A percentile compares a stretch with the other conserved stretches of the same genome.
These are phyloP conservation scores for Pseudomugil tenellus DNA, from an alignment of 2,797 vertebrate species.

Conservation along the genomic window DNA sequence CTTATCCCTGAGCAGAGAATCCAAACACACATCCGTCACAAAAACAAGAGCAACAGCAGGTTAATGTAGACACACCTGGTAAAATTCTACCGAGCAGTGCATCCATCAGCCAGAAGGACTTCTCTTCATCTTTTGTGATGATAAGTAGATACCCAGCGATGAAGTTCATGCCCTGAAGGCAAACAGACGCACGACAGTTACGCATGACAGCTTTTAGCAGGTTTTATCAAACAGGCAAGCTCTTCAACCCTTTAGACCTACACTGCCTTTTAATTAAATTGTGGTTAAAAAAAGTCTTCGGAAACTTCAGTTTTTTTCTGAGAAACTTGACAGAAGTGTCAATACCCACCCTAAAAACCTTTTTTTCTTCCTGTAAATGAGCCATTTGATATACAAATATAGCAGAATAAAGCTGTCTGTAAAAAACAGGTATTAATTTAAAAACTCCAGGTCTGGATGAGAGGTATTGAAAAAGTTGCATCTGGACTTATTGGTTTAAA, in stretches of 20 bases:
- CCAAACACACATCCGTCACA: constrained; percentile 17
- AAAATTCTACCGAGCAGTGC: constrained; percentile 83
- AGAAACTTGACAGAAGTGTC: neutral
- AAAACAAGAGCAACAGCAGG: neutral
- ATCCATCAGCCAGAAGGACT: constrained; percentile 95
- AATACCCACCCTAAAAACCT: neutral
- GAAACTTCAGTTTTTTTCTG: too few species aligned
- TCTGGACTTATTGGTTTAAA: neutral
- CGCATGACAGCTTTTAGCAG: constrained; percentile 12
- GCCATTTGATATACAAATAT: neutral
- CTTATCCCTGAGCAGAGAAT: constrained; percentile 36
- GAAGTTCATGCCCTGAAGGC: constrained; percentile 95
- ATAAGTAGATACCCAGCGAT: constrained; percentile 93
- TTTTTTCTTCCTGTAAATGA: neutral
- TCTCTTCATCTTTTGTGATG: constrained; percentile 94
- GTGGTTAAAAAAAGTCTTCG: too few species aligned
- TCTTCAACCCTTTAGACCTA: neutral
- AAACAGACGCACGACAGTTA: constrained; percentile 31
- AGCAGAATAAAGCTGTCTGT: neutral
- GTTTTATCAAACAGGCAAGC: constrained; percentile 8
- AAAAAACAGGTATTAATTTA: neutral
- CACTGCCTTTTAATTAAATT: neutral
- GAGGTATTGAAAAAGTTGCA: neutral
- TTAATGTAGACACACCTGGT: constrained; percentile 61
- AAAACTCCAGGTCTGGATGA: neutral